Evolutionary conservation across 1,140 invertebrate species (phyloP).

Genomic region (Telenomus remus): DNA sequence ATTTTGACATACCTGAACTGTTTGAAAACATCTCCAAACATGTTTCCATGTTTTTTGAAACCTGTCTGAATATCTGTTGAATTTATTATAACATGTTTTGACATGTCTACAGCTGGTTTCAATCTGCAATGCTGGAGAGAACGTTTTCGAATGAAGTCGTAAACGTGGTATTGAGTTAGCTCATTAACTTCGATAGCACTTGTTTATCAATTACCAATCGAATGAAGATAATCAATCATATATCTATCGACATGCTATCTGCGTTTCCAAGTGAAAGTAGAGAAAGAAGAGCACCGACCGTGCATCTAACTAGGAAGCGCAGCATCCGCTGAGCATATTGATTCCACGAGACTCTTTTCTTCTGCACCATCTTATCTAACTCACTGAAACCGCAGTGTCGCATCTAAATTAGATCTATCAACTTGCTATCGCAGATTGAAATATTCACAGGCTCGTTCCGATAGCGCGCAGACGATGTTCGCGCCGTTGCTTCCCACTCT

Average conservation of each 20-base stretch:
- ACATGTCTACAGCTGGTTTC: too few species aligned
- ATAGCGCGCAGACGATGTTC: constrained; percentile 14
- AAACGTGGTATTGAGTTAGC: too few species aligned
- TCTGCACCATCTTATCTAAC: constrained; percentile 36
- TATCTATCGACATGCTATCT: constrained; percentile 20
- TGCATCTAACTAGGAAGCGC: constrained; percentile 6
- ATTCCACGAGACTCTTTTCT: constrained; percentile 18
- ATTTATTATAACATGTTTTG: too few species aligned
- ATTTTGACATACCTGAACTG: too few species aligned
- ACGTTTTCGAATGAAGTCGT: too few species aligned
- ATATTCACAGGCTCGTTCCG: constrained; percentile 18
- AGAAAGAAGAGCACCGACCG: constrained; percentile 11
- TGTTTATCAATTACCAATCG: neutral
- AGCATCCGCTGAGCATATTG: constrained; percentile 28
- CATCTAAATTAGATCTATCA: constrained; percentile 56
- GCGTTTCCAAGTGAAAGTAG: neutral
- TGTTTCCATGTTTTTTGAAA: too few species aligned
- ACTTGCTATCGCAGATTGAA: constrained; percentile 29
- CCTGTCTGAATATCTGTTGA: too few species aligned
- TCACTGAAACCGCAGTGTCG: constrained; percentile 23
- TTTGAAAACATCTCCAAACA: too few species aligned
- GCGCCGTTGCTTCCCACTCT: neutral
- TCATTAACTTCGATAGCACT: neutral
- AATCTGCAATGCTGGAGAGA: too few species aligned
- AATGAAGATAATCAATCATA: constrained; percentile 9